These are phyloP conservation scores for Hycleus phaleratus DNA, from an alignment of 1,140 invertebrate genomes.

Conservation along the genomic window DNA sequence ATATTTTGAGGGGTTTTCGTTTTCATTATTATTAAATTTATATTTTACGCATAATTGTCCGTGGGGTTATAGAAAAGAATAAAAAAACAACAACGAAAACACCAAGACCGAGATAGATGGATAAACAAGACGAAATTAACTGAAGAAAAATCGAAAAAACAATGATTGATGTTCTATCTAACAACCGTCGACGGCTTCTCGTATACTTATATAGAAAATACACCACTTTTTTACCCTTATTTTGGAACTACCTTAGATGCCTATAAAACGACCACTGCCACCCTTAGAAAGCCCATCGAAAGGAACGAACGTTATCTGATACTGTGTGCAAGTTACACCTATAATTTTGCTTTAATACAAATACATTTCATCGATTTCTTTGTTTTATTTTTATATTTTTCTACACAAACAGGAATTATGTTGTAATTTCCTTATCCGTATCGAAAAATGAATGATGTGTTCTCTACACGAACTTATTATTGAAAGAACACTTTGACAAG, in stretches of 20 bases:
- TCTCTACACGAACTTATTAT: conserved; percentile 40
- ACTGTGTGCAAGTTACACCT: conserved; percentile 26
- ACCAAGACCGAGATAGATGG: too few species aligned
- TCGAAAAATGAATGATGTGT: conserved; percentile 38
- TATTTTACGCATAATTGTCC: too few species aligned
- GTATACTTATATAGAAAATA: background rate
- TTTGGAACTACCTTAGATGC: too few species aligned
- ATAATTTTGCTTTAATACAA: conserved; percentile 32
- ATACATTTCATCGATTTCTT: conserved; percentile 33
- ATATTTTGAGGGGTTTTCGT: too few species aligned
- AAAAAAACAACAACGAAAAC: too few species aligned
- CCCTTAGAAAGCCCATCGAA: background rate
- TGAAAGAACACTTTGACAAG: conserved; percentile 38
- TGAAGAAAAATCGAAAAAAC: conserved; percentile 22
- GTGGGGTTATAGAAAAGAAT: too few species aligned
- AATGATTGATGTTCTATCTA: conserved; percentile 33
- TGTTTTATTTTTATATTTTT: too few species aligned
- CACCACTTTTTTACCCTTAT: too few species aligned
- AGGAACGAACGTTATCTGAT: conserved; percentile 8
- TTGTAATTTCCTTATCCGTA: conserved; percentile 37
- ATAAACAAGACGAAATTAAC: background rate
- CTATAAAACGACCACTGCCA: background rate
- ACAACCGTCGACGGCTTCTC: conserved; percentile 10
- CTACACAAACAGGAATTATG: conserved; percentile 26
- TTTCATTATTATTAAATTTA: too few species aligned